Evolutionary conservation across 2,888 invertebrate genomes (phyloP), one percentile per base, ranked within the genome.

Genomic region (Eudiplozoon nipponicum): DNA sequence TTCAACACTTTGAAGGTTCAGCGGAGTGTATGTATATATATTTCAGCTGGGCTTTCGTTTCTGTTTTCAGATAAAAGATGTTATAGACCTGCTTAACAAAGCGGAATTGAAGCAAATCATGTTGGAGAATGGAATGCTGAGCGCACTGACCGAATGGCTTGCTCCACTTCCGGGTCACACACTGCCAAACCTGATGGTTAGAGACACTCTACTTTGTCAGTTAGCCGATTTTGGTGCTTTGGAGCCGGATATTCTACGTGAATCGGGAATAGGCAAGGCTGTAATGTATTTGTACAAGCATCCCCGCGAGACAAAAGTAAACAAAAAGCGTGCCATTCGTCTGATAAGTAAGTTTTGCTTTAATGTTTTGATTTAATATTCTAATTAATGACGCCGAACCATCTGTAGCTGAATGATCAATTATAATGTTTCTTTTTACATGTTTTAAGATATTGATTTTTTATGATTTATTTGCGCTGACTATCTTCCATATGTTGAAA

Each of bases 271-370:
- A 48, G 90, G 90, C 40, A 90, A 90, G 62, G 90, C 94, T 29
- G 78, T 94, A 1, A 94, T 94, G 94, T 86, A 90, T 62, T 66
- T 98, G 38, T 90, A 80, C 61, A 94, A 94, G 58, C 90, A 98
- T 60, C 90, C 94, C 0, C 75, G 73, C 57, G 94, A 94, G 65
- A 75, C 76, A 1, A 80, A 80, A 58, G 67, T 69, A 43, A 90
- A 90, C 61, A 72, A 73, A 52, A 74, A 74, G 54, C 67, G 71
- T 39, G 81, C 84, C 44, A 78, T 80, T 1, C 70, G 74, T 47
- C 67, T 90, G 46, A 86, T 90, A 48, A 80, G 76, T 60, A 49
- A 49, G 52, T 50, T 7, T 9, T 36, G 41, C n/a, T n/a, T n/a
- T n/a, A n/a, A n/a, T n/a, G n/a, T n/a, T n/a, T n/a, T n/a, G n/a